These are phyloP conservation scores for Dichetophora obliterata DNA, from an alignment of 2,888 invertebrate species.

Conservation along the genomic window DNA sequence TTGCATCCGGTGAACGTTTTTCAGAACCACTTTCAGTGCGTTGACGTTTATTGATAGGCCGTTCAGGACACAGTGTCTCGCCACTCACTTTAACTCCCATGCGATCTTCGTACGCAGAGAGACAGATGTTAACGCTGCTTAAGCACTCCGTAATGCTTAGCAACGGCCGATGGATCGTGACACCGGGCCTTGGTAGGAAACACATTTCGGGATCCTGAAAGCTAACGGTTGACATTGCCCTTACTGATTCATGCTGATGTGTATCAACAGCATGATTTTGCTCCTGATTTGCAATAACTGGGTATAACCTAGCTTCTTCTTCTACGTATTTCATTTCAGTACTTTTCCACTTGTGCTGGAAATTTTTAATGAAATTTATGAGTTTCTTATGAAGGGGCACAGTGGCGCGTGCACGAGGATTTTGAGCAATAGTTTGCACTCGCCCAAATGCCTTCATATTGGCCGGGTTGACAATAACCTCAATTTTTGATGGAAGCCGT, in stretches of 20 bases:
- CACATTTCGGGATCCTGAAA: constrained; percentile 61
- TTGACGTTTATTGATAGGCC: constrained; percentile 68
- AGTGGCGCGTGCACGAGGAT: constrained; percentile 84
- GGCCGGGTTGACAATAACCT: constrained; percentile 82
- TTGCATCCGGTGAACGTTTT: constrained; percentile 70
- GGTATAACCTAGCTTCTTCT: constrained; percentile 55
- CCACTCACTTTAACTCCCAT: constrained; percentile 74
- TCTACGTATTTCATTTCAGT: constrained; percentile 66
- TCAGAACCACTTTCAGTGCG: constrained; percentile 76
- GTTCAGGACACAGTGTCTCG: constrained; percentile 66
- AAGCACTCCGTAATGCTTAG: constrained; percentile 82
- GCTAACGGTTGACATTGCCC: constrained; percentile 14
- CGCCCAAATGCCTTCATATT: constrained; percentile 84
- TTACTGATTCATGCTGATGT: background rate
- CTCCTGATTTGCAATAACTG: constrained; percentile 22
- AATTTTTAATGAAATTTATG: constrained; percentile 77
- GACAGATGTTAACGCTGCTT: constrained; percentile 83
- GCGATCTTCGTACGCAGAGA: constrained; percentile 82
- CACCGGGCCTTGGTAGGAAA: constrained; percentile 73
- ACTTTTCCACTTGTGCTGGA: constrained; percentile 84
- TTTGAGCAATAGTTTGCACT: constrained; percentile 89
- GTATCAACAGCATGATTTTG: constrained; percentile 30
- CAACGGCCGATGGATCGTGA: constrained; percentile 78
- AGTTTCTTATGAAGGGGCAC: constrained; percentile 83
- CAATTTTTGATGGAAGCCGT: constrained; percentile 83